Evolutionary conservation across 2,113 vertebrate species (phyloP), one percentile per base, ranked within the genome.

Genomic region (Mirounga angustirostris): DNA sequence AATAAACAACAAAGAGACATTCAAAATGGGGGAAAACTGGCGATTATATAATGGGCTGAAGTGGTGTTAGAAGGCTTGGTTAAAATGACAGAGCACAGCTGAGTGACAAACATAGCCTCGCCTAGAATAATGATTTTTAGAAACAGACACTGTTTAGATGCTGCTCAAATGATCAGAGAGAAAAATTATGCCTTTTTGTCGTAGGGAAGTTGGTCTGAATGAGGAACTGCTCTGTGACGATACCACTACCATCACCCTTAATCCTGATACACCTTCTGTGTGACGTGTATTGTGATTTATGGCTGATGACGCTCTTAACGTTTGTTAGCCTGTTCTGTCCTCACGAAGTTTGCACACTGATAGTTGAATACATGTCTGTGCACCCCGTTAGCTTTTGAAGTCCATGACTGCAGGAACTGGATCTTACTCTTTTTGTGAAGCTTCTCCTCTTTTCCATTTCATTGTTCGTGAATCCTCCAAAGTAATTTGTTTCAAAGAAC

Each of bases 91-190:
- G 59, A 79, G 84, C 88, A 40, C 94, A 94, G 89, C 90, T 97
- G 94, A 97, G 54, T 56, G 76, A 46, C 87, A 97, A 79, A 76
- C 93, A 28, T 10, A 89, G 83, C 56, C 94, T 95, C 63, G 61
- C 84, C 79, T 80, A 81, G 93, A 96, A 98, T 96, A 95, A 98
- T 92, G 86, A 95, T 96, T 96, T 96, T 96, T 52, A 87, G 85
- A 94, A 78, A 91, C 76, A 95, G 92, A 91, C 58, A 80, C 78
- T 91, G 54, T 96, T 94, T 92, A 97, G 83, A 95, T 92, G 92
- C 83, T 65, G 21, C 63, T 69, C 69, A 59, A 59, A 63, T 58
- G 63, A 76, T 89, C 71, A 36, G 40, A 76, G 81, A 61, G 76
- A 82, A 95, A 61, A 84, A 88, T 89, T 92, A 52, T 69, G 33